Conservation (phyloP, 1,140 invertebrate genomes). For the Temnothorax nylanderi region DNA sequence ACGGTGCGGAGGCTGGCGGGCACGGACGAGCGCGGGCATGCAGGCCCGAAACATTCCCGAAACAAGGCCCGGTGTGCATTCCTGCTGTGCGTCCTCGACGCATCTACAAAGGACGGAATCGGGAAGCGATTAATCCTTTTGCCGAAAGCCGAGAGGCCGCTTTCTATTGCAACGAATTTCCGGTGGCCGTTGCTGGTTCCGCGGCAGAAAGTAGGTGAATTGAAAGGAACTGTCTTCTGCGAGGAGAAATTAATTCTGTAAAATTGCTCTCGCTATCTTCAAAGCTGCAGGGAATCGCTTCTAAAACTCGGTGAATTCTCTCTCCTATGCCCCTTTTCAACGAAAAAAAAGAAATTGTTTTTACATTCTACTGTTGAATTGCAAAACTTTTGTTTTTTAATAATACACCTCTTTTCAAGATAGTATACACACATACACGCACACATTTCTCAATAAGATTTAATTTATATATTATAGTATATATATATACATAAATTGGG, state of each 20-base stretch:
- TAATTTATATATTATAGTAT: not conserved
- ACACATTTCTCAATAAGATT: not conserved
- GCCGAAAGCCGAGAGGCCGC: slow-evolving; percentile 33
- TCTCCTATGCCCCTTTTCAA: not conserved
- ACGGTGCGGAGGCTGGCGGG: slow-evolving; percentile 85
- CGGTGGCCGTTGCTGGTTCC: slow-evolving; percentile 54
- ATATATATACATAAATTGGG: no score
- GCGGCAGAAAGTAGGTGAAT: slow-evolving; percentile 63
- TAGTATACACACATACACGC: not conserved
- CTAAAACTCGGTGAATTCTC: not conserved
- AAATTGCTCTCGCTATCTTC: slow-evolving; percentile 34
- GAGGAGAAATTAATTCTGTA: slow-evolving; percentile 33
- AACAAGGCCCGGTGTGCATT: slow-evolving; percentile 60
- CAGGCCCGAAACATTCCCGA: slow-evolving; percentile 3
- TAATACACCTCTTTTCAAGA: not conserved
- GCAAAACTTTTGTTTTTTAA: not conserved
- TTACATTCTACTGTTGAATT: not conserved
- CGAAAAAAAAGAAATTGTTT: not conserved
- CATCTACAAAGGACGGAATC: slow-evolving; percentile 1
- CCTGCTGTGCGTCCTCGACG: not conserved
- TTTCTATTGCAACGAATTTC: slow-evolving; percentile 56
- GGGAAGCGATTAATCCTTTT: slow-evolving; percentile 36
- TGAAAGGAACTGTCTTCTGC: slow-evolving; percentile 35
- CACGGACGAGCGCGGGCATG: slow-evolving; percentile 23
- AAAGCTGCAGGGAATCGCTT: slow-evolving; percentile 13